These are phyloP conservation scores for Triplophysa siluroides DNA, from an alignment of 2,113 vertebrate genomes.

Conservation along the genomic window DNA sequence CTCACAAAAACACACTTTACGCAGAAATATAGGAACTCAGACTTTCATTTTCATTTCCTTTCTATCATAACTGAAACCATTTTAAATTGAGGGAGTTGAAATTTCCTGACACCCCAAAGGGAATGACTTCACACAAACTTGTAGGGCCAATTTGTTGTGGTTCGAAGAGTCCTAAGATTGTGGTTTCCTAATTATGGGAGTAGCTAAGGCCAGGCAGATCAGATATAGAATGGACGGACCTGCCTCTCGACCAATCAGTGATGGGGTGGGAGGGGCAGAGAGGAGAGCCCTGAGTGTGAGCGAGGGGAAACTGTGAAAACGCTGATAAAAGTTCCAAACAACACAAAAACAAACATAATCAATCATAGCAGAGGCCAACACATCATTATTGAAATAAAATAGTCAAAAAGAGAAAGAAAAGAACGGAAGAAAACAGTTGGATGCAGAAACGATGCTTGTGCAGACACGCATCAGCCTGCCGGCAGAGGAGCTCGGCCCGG, in stretches of 20 bases:
- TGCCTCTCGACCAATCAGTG: constrained; percentile 47
- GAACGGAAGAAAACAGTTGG: constrained; percentile 32
- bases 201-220: not conserved
- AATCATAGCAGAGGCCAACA: constrained; percentile 62
- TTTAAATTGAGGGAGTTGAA: not conserved
- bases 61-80: too few relatives aligned
- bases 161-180: not conserved
- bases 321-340: constrained; percentile 74
- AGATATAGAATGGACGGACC: not conserved
- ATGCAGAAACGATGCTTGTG: constrained; percentile 62
- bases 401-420: constrained; percentile 7
- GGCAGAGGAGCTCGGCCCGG: constrained; percentile 64
- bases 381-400: constrained; percentile 33
- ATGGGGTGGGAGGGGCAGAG: constrained; percentile 58
- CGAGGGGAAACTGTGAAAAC: constrained; percentile 80
- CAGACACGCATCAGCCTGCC: constrained; percentile 59
- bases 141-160: not conserved
- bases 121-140: not conserved
- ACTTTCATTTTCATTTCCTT: not conserved
- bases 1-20: constrained; percentile 41
- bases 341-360: constrained; percentile 68
- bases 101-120: not conserved
- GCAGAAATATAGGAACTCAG: constrained; percentile 1
- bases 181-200: constrained; percentile 9
- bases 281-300: constrained; percentile 77